Evolutionary conservation across 2,113 vertebrate species (phyloP).

Genomic region (Melanostigma gelatinosum): DNA sequence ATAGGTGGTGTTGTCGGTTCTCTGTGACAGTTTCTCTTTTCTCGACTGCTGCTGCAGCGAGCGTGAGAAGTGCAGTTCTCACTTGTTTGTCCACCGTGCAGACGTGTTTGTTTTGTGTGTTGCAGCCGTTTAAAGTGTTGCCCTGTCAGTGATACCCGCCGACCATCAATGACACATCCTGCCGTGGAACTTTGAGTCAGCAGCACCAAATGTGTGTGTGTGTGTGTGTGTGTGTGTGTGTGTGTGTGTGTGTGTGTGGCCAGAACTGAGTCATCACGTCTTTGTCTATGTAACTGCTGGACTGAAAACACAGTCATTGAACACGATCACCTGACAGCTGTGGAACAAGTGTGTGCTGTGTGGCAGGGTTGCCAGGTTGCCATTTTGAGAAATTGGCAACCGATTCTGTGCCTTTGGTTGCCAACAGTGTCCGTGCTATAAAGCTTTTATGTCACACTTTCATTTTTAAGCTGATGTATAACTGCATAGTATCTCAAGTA

Average conservation of each 20-base stretch:
- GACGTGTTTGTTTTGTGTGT: slow-evolving; percentile 3
- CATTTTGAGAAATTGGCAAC: neutral
- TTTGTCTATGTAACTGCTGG: slow-evolving; percentile 19
- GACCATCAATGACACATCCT: slow-evolving; percentile 45
- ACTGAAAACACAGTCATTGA: slow-evolving; percentile 8
- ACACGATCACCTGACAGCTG: neutral
- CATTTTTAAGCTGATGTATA: neutral
- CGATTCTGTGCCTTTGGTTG: neutral
- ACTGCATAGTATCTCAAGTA: neutral
- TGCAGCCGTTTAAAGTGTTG: slow-evolving; percentile 28
- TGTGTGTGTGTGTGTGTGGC: neutral
- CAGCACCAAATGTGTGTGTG: neutral
- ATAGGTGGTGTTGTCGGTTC: neutral
- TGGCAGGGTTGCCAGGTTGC: neutral
- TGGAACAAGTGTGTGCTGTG: neutral
- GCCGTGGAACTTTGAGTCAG: slow-evolving; percentile 32
- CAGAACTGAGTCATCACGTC: slow-evolving; percentile 46
- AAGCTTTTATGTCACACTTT: neutral
- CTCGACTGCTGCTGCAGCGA: neutral
- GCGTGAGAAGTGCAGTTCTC: slow-evolving; percentile 12
- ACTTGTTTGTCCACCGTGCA: neutral
- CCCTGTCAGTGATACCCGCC: slow-evolving; percentile 14
- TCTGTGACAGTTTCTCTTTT: neutral
- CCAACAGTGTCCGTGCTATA: neutral
- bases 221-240: slow-evolving; percentile 18